Conservation (phyloP, 2,113 vertebrate species). For the Pterophyllum scalare region DNA sequence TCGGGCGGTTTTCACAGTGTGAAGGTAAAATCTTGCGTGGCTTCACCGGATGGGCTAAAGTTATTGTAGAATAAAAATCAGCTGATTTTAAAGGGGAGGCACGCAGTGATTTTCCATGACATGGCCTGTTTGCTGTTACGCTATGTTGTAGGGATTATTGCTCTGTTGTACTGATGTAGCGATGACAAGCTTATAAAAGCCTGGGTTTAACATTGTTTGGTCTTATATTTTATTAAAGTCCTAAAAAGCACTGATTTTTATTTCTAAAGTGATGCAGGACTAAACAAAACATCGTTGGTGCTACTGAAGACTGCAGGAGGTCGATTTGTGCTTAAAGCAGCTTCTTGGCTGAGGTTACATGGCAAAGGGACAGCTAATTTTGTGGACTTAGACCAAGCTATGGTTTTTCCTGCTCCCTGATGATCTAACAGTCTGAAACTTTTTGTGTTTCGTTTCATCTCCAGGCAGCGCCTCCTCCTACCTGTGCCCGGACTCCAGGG, state of each 20-base stretch:
- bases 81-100: background rate
- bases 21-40: background rate
- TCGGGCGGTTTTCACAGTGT: background rate
- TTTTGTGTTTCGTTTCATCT: background rate
- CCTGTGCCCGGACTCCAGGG: conserved; percentile 31
- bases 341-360: background rate
- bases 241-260: background rate
- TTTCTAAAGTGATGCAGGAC: background rate
- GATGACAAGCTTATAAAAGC: background rate
- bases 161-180: background rate
- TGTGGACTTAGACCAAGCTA: background rate
- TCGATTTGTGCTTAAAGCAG: background rate
- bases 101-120: background rate
- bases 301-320: background rate
- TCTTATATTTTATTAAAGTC: too few species aligned
- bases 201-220: background rate
- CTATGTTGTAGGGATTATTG: background rate
- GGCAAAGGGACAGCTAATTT: background rate
- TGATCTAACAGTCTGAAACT: background rate
- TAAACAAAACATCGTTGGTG: background rate
- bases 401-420: background rate
- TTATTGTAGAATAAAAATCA: background rate
- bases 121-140: background rate
- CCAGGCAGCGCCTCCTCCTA: conserved; percentile 37
- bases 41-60: too few species aligned